A percentile compares a stretch with the other conserved stretches of the same genome.
Evolutionary conservation across 2,888 invertebrate genomes (phyloP).

Genomic region (Thymelicus lineola): DNA sequence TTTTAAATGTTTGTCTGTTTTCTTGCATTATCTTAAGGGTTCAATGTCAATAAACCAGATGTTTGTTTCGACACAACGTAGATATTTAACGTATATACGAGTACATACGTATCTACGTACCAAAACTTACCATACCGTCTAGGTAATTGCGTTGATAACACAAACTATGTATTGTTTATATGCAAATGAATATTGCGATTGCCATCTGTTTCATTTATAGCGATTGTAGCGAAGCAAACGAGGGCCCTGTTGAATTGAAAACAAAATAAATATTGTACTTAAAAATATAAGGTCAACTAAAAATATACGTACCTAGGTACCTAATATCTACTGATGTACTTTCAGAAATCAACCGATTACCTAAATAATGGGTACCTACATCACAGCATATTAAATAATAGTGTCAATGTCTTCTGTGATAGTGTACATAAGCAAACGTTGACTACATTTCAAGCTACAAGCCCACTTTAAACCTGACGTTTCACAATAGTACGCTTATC

Average conservation of each 20-base stretch:
- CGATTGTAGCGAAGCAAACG: not conserved
- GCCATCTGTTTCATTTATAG: not conserved
- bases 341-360: too few species aligned
- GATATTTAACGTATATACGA: not conserved
- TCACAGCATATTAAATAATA: too few species aligned
- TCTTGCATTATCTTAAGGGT: constrained; percentile 45
- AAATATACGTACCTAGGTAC: too few species aligned
- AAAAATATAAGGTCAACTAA: too few species aligned
- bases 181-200: constrained; percentile 15
- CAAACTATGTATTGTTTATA: constrained; percentile 22
- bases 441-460: too few species aligned
- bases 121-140: constrained; percentile 32
- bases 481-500: constrained; percentile 32
- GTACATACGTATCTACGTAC: constrained; percentile 25
- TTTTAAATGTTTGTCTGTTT: constrained; percentile 60
- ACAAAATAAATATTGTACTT: not conserved
- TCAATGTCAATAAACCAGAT: constrained; percentile 59
- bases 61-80: constrained; percentile 53
- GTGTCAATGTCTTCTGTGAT: too few species aligned
- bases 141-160: constrained; percentile 39
- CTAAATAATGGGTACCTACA: too few species aligned
- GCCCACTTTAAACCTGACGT: not conserved
- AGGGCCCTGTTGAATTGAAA: not conserved
- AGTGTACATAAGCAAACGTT: too few species aligned
- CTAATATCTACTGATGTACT: too few species aligned